Percentiles rank a stretch among this genome's conserved stretches.
phyloP scores from a whole-genome alignment of 2,888 invertebrate genomes.

The Sabatieria punctata region DNA sequence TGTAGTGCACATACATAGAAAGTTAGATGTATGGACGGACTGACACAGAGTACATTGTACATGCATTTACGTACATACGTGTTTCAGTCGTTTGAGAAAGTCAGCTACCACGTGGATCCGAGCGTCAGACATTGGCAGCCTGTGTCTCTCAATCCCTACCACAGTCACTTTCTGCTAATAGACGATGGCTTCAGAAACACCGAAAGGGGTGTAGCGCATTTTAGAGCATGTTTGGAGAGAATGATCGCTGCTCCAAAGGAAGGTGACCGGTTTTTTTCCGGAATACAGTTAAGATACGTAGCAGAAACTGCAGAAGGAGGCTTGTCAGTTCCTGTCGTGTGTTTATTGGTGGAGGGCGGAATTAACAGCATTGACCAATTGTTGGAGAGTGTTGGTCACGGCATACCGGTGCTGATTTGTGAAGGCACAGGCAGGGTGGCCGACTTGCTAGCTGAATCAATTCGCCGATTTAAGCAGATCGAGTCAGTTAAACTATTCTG shows the following conservation, averaged over 20 bases:
- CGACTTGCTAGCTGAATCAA: constrained; percentile 28
- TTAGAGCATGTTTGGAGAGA: constrained; percentile 29
- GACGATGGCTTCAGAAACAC: constrained; percentile 12
- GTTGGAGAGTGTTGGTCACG: constrained; percentile 27
- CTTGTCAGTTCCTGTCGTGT: constrained; percentile 34
- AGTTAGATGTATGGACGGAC: too few species aligned
- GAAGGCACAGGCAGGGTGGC: constrained; percentile 36
- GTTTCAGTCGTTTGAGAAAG: too few species aligned
- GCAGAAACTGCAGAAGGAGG: constrained; percentile 29
- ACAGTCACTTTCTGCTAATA: too few species aligned
- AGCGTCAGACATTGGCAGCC: too few species aligned
- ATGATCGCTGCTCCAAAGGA: constrained; percentile 16
- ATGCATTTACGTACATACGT: too few species aligned
- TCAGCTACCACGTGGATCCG: too few species aligned
- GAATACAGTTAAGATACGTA: too few species aligned
- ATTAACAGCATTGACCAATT: constrained; percentile 32
- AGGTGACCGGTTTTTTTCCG: constrained; percentile 9
- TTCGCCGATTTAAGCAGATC: constrained; percentile 22
- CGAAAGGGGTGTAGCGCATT: constrained; percentile 28
- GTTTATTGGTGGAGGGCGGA: constrained; percentile 36
- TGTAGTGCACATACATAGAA: too few species aligned
- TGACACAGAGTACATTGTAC: too few species aligned
- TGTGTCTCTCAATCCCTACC: too few species aligned
- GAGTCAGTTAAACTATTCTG: constrained; percentile 4
- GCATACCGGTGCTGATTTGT: constrained; percentile 35